Percentiles rank a stretch among this genome's conserved stretches.
These are phyloP conservation scores for Netelia melanura DNA, from an alignment of 2,888 invertebrate genomes.

Conservation along the genomic window DNA sequence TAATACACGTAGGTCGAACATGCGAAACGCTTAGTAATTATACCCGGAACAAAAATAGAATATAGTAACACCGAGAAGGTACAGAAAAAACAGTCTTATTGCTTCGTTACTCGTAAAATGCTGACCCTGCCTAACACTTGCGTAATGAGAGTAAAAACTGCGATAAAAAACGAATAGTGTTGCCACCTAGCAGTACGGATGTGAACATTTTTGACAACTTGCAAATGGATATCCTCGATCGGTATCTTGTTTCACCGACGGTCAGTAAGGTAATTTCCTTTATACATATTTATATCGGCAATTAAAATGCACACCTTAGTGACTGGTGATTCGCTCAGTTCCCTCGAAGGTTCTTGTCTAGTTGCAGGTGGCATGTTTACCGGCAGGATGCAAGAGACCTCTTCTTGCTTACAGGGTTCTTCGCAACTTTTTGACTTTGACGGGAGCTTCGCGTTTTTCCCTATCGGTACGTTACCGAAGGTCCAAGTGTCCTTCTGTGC, in stretches of 20 bases:
- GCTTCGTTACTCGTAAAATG: slow-evolving; percentile 51
- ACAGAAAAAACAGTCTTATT: slow-evolving; percentile 37
- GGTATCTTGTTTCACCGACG: not conserved
- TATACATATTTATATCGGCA: not conserved
- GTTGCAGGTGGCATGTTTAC: slow-evolving; percentile 11
- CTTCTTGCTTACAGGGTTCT: slow-evolving; percentile 17
- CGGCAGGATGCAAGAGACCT: slow-evolving; percentile 26
- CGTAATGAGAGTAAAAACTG: slow-evolving; percentile 16
- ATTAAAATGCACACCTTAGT: slow-evolving; percentile 23
- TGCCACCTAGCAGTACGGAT: slow-evolving; percentile 19
- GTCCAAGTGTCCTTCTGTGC: slow-evolving; percentile 55
- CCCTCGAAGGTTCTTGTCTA: not conserved
- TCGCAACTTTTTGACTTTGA: slow-evolving; percentile 16
- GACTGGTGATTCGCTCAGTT: not conserved
- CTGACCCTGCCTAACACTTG: slow-evolving; percentile 54
- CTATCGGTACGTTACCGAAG: slow-evolving; percentile 49
- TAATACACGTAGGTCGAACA: slow-evolving; percentile 11
- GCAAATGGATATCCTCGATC: not conserved
- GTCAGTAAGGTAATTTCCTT: slow-evolving; percentile 16
- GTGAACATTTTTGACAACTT: not conserved
- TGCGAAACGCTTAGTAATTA: slow-evolving; percentile 38
- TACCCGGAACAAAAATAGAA: slow-evolving; percentile 32
- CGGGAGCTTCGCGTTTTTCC: slow-evolving; percentile 16
- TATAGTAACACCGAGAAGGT: not conserved
- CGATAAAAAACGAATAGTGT: slow-evolving; percentile 27